A percentile compares a stretch with the other conserved stretches of the same genome.
phyloP scores from a whole-genome alignment of 2,113 vertebrate species.

The Gymnocephalus cernua region DNA sequence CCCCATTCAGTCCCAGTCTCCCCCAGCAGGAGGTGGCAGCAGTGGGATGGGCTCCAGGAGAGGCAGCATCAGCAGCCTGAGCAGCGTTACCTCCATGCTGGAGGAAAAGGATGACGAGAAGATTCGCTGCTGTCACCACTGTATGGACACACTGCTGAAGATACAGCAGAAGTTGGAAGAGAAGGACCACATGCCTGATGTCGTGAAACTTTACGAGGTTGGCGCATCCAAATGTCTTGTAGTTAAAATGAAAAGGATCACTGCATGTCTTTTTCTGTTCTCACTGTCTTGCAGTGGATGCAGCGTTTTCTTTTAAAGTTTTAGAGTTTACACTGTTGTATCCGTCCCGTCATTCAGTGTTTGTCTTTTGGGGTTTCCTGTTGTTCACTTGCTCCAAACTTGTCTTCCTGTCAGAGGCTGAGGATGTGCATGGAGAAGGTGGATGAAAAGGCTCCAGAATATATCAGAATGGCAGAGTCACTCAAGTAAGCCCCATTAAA shows the following conservation, averaged over 20 bases:
- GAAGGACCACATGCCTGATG: slow-evolving; percentile 88
- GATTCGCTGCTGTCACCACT: slow-evolving; percentile 95
- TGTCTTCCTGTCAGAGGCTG: slow-evolving; percentile 88
- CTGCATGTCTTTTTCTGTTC: not conserved
- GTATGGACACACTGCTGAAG: slow-evolving; percentile 92
- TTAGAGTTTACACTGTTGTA: slow-evolving; percentile 36
- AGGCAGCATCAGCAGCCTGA: slow-evolving; percentile 93
- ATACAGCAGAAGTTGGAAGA: slow-evolving; percentile 95
- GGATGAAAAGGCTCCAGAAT: slow-evolving; percentile 95
- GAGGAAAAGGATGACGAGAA: slow-evolving; percentile 96
- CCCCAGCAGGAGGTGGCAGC: slow-evolving; percentile 58
- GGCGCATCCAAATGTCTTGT: not conserved
- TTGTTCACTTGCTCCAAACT: slow-evolving; percentile 32
- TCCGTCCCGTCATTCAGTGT: slow-evolving; percentile 44
- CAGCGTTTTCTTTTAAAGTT: slow-evolving; percentile 21
- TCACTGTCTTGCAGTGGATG: not conserved
- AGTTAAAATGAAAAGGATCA: not conserved
- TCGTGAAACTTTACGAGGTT: slow-evolving; percentile 95
- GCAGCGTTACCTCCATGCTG: slow-evolving; percentile 92
- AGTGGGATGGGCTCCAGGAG: slow-evolving; percentile 89
- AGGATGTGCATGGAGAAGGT: slow-evolving; percentile 94
- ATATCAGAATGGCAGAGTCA: slow-evolving; percentile 94
- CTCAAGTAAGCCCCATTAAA: slow-evolving; percentile 89
- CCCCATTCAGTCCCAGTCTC: slow-evolving; percentile 82
- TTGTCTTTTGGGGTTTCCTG: slow-evolving; percentile 50